Evolutionary conservation across 2,888 invertebrate species (phyloP), one percentile per base, ranked within the genome.

Genomic region (Xanthia icteritia): DNA sequence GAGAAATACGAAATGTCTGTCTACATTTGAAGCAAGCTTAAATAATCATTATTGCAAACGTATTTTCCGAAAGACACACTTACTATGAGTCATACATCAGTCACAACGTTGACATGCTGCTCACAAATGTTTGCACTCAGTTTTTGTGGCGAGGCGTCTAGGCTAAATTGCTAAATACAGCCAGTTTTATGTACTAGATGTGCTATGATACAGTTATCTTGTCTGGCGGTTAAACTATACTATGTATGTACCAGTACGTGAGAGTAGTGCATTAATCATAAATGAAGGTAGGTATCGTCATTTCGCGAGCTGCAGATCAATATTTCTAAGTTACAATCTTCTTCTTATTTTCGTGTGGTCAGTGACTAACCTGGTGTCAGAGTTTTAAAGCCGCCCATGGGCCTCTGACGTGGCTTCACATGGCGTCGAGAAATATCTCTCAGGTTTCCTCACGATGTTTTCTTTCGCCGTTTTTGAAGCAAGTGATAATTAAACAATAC

Each of bases 91-190:
- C 81, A 87, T 72, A 67, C 42, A 74, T 74, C 65, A 74, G n/a
- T 67, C 56, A 58, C 17, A 64, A 54, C 5, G 65, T 68, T 68
- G 67, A 82, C 36, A 68, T 58, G 67, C 60, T 77, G 71, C 68
- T 81, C 48, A 70, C 23, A 77, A 77, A 68, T 75, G 63, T 71
- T 73, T 77, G 68, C 65, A 69, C 31, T 60, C 15, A 67, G 76
- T 83, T 88, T 83, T 76, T 83, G 68, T 76, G 75, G 54, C 75
- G 23, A 73, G 45, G 15, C 56, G 86, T 78, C 81, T 80, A 73
- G 73, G 73, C 42, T 74, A 78, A 80, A 73, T 76, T 68, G 42
- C 45, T 81, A 77, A 75, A 78, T 79, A 75, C 76, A 86, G 68
- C 15, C n/a, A 69, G 17, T 83, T 79, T 88, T 74, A 73, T 63